These are phyloP conservation scores for Montipora sp. DNA, from an alignment of 64 coral and sea anemone genomes.

Conservation along the genomic window DNA sequence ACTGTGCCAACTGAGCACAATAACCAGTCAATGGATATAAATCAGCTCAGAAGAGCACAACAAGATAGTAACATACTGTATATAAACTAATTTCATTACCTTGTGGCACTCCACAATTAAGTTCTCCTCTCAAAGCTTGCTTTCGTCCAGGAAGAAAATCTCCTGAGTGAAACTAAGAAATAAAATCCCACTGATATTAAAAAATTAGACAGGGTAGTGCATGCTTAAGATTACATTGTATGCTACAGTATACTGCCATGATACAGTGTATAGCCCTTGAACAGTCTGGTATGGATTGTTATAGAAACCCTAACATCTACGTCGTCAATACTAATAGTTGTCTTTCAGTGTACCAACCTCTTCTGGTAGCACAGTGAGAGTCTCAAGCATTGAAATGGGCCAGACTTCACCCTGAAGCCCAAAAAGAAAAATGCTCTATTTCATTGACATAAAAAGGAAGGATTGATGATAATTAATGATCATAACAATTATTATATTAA, in stretches of 20 bases:
- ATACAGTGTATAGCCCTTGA: no score
- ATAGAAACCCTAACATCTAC: no score
- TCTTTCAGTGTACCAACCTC: slow-evolving; percentile 67
- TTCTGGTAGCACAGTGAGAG: slow-evolving; percentile 93
- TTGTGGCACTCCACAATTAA: slow-evolving; percentile 68
- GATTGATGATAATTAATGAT: no score
- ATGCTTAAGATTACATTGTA: no score
- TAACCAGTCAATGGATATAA: no score
- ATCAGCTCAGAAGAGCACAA: no score
- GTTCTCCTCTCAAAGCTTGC: slow-evolving; percentile 69
- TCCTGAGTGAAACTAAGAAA: slow-evolving; percentile 80
- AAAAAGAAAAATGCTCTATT: background rate
- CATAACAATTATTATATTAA: no score
- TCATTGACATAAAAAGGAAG: no score
- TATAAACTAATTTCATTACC: slow-evolving; percentile 20
- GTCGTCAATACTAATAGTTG: background rate
- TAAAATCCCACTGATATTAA: background rate
- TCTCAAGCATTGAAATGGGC: slow-evolving; percentile 78
- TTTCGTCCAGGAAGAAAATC: slow-evolving; percentile 68
- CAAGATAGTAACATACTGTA: no score
- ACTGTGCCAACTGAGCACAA: no score
- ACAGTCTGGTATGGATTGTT: no score
- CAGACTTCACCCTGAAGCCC: slow-evolving; percentile 43
- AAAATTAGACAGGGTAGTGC: background rate
- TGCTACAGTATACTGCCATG: no score